Evolutionary conservation across 2,888 invertebrate species (phyloP).

Genomic region (Folsomia candida): DNA sequence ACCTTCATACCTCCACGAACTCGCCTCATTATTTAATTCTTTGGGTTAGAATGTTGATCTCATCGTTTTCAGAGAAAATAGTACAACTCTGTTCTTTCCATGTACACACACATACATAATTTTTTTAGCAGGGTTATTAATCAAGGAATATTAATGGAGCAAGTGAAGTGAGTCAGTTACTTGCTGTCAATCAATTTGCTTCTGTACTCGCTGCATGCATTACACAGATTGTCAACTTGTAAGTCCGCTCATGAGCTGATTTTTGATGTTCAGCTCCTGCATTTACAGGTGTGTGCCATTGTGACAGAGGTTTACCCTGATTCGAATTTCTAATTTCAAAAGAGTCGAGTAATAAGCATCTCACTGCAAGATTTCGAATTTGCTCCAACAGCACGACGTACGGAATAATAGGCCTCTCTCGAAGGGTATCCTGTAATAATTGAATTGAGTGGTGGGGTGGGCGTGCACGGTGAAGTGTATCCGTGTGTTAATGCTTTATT

Average conservation of each 20-base stretch:
- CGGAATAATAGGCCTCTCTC: too few species aligned
- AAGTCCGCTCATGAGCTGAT: neutral
- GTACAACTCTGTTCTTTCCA: neutral
- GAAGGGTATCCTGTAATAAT: neutral
- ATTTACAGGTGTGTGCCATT: neutral
- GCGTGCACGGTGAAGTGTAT: neutral
- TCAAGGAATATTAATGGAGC: neutral
- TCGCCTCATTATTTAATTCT: neutral
- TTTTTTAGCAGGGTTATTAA: neutral
- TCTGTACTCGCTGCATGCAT: neutral
- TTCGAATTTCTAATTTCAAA: too few species aligned
- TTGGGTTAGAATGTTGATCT: constrained; percentile 6
- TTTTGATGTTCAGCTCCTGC: neutral
- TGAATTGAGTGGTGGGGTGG: constrained; percentile 13
- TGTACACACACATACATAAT: too few species aligned
- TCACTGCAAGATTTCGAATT: neutral
- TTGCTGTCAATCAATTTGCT: neutral
- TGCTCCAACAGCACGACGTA: too few species aligned
- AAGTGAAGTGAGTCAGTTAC: neutral
- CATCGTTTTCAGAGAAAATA: neutral
- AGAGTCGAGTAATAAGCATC: too few species aligned
- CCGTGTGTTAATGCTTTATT: constrained; percentile 5
- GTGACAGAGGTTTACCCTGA: neutral
- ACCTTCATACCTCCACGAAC: neutral
- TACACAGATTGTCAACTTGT: neutral